A percentile compares a stretch with the other conserved stretches of the same genome.
Conservation (phyloP, 2,797 vertebrate species). For the Hypotaenidia philippensis region DNA sequence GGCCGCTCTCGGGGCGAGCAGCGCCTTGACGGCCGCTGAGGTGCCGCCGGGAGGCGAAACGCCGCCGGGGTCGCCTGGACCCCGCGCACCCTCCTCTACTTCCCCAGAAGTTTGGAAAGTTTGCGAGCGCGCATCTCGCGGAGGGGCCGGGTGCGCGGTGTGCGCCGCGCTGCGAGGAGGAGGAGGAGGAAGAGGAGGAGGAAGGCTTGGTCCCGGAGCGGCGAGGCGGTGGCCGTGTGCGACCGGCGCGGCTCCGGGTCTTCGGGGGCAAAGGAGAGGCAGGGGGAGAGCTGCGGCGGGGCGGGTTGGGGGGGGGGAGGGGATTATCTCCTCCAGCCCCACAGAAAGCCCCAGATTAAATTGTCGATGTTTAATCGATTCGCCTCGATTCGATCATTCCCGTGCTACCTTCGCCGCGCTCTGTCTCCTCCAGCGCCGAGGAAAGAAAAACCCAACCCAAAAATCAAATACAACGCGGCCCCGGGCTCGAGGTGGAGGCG, state of each 20-base stretch:
- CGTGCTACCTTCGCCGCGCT: neutral
- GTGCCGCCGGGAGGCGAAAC: neutral
- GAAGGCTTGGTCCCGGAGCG: neutral
- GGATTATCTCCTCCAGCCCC: neutral
- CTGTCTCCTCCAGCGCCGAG: neutral
- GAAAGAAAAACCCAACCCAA: neutral
- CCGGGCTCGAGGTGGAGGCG: neutral
- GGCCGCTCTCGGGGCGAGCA: neutral
- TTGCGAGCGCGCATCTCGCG: slow-evolving; percentile 32
- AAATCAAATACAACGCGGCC: neutral
- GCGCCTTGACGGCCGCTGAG: neutral
- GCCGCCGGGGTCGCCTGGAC: neutral
- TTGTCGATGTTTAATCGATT: neutral
- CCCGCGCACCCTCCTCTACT: neutral
- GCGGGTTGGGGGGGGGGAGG: neutral
- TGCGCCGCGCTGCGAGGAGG: neutral
- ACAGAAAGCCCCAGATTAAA: neutral
- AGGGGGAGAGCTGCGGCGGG: neutral
- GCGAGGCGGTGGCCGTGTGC: neutral
- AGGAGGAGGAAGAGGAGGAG: too few relatives aligned
- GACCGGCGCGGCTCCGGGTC: neutral
- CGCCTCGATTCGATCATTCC: neutral
- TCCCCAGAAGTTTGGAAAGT: slow-evolving; percentile 56
- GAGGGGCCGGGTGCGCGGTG: neutral
- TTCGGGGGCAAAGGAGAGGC: neutral